A percentile compares a stretch with the other conserved stretches of the same genome.
These are phyloP conservation scores for Macroglossus sobrinus DNA, from an alignment of 2,113 vertebrate genomes.

Conservation along the genomic window DNA sequence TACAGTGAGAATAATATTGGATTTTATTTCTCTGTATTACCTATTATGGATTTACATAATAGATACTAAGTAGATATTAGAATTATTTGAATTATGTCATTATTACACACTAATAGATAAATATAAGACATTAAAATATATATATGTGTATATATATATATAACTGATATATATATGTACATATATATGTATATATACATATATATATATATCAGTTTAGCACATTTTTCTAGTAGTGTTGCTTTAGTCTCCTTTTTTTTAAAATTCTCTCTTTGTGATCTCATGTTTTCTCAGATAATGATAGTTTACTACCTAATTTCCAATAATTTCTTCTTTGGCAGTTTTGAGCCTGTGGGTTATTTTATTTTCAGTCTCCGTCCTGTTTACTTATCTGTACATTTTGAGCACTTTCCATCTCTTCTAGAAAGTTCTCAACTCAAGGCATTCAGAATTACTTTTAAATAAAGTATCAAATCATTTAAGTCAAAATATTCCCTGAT, in stretches of 20 bases:
- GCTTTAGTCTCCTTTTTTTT: not conserved
- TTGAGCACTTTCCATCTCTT: not conserved
- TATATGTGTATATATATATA: too few relatives aligned
- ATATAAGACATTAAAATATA: not conserved
- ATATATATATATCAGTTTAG: not conserved
- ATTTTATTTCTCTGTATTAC: not conserved
- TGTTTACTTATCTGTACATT: not conserved
- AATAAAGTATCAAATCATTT: not conserved
- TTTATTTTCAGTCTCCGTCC: not conserved
- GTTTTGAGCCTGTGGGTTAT: not conserved
- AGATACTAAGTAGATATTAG: not conserved
- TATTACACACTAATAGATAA: not conserved
- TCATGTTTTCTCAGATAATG: not conserved
- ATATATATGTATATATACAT: too few relatives aligned
- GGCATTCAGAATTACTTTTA: not conserved
- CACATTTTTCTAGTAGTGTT: not conserved
- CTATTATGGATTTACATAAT: not conserved
- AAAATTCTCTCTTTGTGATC: not conserved
- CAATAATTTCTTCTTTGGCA: not conserved
- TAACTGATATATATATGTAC: too few relatives aligned
- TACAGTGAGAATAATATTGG: not conserved
- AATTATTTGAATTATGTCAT: not conserved
- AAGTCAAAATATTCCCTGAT: not conserved
- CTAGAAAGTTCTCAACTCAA: not conserved
- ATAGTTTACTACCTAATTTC: not conserved